Base-by-base conservation (phyloP, 92 coral and sea anemone species). In the Siderastrea siderea region DNA sequence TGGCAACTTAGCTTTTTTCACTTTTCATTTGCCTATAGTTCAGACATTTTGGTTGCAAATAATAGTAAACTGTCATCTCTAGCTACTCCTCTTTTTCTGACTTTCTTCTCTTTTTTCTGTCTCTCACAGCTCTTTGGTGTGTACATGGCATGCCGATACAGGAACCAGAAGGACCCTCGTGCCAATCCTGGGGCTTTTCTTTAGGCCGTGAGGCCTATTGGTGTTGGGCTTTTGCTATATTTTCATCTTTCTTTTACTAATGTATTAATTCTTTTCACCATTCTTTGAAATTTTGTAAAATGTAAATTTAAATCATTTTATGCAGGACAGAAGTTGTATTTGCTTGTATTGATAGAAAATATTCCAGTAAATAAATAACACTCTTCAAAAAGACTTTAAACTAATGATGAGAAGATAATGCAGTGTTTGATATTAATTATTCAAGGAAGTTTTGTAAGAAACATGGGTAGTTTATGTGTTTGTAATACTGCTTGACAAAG, bases 81-180 rank as follows among this genome's bases (percentile, higher is more conserved):
- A 12, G 12, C 76, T 17, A 11, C 26, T 79, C 53, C 77, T 71
- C 68, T 74, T 85, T 44, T 69, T 58, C 87, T 84, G 62, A 86
- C 74, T 72, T 84, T 54, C 81, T 88, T 91, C 83, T 94, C 90
- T 72, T 82, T 86, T 93, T 79, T 88, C 85, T 58, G 63, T 93
- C 87, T 90, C 91, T 95, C 91, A 66, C 95, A 98, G 99, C 80
- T 98, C 68, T 95, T 98, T 87, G 99, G 99, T 86, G 99, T 98
- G 72, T 98, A 94, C 93, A 88, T 98, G 93, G 87, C 99, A 2
- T 94, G 97, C 90, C 96, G 94, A 2, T 94, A 94, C 91, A 92
- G 98, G 88, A 92, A 95, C 70, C 94, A 84, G 73, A 94, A 94
- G 95, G 99, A 98, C 74, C 99, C 99, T 71, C 95, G 98, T 61